Evolutionary conservation across 30 jellyfish, hydroid and myxozoan species (phyloP), one percentile per base, ranked within the genome.

Genomic region (Hydractinia symbiolongicarpus): DNA sequence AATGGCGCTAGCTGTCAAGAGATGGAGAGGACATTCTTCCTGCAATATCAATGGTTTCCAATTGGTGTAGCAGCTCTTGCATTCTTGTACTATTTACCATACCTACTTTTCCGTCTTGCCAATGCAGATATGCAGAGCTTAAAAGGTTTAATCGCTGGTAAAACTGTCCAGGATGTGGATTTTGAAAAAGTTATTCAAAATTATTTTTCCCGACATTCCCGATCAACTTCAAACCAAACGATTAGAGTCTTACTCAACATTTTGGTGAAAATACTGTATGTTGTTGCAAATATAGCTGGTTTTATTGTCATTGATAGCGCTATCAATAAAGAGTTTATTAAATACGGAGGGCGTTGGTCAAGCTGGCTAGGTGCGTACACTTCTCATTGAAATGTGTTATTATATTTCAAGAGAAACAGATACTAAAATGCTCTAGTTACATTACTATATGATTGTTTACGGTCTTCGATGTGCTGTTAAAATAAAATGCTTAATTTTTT

Each of bases 31-130:
- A 71, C 80, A 7, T 71, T 71, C 50, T 71, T 19, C 5, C 56
- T 71, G 17, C 80, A 71, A 71, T 71, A 71, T 5, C 80, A 71
- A 19, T 71, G 80, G 80, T 71, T 71, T 50, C 80, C 80, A 11
- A 30, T 71, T 71, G 80, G 80, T 19, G 80, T 71, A 19, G 80
- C 80, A 71, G 80, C 80, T 58, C 50, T 71, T 7, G 53, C 56
- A 20, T 71, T 71, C n/a, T 15, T 71, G n/a, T 71, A 71, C n/a
- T 71, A 71, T 71, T 3, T 71, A 30, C 80, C 80, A 8, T 71
- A 71, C n/a, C 50, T 71, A 19, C 80, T 71, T 54, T 71, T 19
- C 67, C 50, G 80, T 19, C 17, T 71, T 7, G 80, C 50, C 56
- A 71, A 71, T 58, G 53, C 56, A 1, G 80, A 71, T 3, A 19